Evolutionary conservation across 2,113 vertebrate genomes (phyloP).

Genomic region (Labrus mixtus): DNA sequence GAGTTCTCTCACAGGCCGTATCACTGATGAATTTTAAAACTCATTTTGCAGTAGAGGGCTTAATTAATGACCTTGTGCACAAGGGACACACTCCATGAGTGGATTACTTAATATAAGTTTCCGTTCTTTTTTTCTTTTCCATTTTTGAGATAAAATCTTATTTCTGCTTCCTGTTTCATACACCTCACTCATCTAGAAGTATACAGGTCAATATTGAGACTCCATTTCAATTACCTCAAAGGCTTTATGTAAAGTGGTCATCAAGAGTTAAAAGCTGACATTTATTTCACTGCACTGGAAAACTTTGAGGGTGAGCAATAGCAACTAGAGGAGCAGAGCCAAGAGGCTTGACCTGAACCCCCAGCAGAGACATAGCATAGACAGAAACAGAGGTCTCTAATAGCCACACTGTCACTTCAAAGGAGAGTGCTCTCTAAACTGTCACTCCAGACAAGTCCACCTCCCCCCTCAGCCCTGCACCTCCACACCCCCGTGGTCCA

Average conservation of each 20-base stretch:
- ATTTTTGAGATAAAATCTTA: slow-evolving; percentile 40
- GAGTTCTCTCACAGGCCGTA: slow-evolving; percentile 29
- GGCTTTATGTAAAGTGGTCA: no score
- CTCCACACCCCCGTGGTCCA: slow-evolving; percentile 34
- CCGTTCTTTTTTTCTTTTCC: slow-evolving; percentile 34
- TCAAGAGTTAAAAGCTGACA: no score
- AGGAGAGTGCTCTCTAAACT: slow-evolving; percentile 35
- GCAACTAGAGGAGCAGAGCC: slow-evolving; percentile 35
- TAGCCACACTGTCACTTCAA: slow-evolving; percentile 58
- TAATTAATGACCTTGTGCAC: slow-evolving; percentile 61
- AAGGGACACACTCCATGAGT: slow-evolving; percentile 20
- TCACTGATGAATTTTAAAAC: slow-evolving; percentile 51
- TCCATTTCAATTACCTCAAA: not conserved
- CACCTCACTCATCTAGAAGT: not conserved
- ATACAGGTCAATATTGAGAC: not conserved
- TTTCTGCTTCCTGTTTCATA: not conserved
- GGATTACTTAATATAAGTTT: slow-evolving; percentile 38
- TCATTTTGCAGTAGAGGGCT: slow-evolving; percentile 41
- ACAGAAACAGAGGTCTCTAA: slow-evolving; percentile 52
- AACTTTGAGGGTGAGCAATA: slow-evolving; percentile 32
- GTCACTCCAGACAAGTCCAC: slow-evolving; percentile 40
- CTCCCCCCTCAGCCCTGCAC: slow-evolving; percentile 6
- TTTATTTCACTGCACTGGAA: no score
- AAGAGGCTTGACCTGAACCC: slow-evolving; percentile 45
- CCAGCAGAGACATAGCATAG: slow-evolving; percentile 40